These are phyloP conservation scores for Electrophaes corylata DNA, from an alignment of 2,888 invertebrate genomes.

Conservation along the genomic window DNA sequence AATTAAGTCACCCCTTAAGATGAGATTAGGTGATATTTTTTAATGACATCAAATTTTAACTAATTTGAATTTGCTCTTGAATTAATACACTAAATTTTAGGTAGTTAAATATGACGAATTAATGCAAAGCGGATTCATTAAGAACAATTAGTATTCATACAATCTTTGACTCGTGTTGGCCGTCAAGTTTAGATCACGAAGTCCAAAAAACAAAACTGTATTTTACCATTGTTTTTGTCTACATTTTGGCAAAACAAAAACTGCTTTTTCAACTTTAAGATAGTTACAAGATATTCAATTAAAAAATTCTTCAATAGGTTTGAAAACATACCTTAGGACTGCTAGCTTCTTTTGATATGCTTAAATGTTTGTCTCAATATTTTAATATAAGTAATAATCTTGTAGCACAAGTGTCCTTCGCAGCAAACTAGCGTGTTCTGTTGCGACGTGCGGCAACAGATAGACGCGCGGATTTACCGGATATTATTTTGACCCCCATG, in stretches of 20 bases:
- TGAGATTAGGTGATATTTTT: too few species aligned
- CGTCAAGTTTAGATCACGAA: too few species aligned
- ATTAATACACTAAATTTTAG: background rate
- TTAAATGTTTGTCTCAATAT: conserved; percentile 2
- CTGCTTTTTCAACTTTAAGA: background rate
- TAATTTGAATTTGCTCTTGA: background rate
- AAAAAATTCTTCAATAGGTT: background rate
- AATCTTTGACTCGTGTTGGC: too few species aligned
- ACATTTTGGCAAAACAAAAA: background rate
- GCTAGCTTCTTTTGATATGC: background rate
- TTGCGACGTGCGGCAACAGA: conserved; percentile 60
- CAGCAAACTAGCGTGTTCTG: conserved; percentile 61
- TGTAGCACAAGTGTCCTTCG: conserved; percentile 48
- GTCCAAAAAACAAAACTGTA: background rate
- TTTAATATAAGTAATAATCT: conserved; percentile 6
- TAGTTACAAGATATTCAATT: background rate
- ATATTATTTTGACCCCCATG: conserved; percentile 28
- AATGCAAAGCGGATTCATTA: background rate
- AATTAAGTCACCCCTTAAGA: too few species aligned
- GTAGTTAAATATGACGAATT: background rate
- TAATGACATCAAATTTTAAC: background rate
- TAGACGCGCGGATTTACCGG: conserved; percentile 31
- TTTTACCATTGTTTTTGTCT: background rate
- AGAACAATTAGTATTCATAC: too few species aligned
- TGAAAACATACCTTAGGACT: conserved; percentile 17